Percentiles rank a stretch among this genome's conserved stretches.
These are phyloP conservation scores for Aurelia sp. DNA, from an alignment of 30 jellyfish, hydroid and myxozoan genomes.

Conservation along the genomic window DNA sequence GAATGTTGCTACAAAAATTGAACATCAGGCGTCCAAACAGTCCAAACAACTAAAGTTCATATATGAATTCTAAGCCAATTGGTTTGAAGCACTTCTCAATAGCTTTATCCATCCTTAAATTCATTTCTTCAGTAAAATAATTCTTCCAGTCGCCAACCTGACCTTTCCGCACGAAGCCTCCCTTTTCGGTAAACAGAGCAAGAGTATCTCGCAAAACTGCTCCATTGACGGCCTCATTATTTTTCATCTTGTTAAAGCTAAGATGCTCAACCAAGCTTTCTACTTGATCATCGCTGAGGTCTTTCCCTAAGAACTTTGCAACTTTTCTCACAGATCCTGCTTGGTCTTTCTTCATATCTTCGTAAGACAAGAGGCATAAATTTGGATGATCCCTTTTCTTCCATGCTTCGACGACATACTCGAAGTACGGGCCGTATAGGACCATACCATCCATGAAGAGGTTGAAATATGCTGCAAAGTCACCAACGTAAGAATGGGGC, in stretches of 20 bases:
- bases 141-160: conserved; percentile 50
- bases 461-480: conserved; percentile 24
- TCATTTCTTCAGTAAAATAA: conserved; percentile 38
- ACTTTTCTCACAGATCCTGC: neutral
- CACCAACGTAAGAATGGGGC: conserved; percentile 1
- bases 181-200: neutral
- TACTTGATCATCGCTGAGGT: conserved; percentile 8
- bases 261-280: conserved; percentile 29
- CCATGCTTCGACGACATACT: conserved; percentile 51
- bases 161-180: conserved; percentile 30
- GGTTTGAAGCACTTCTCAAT: conserved; percentile 8
- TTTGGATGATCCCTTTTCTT: conserved; percentile 43
- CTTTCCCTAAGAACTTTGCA: no score
- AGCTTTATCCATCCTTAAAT: conserved; percentile 24
- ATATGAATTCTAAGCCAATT: conserved; percentile 22
- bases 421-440: conserved; percentile 32
- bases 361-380: conserved; percentile 27
- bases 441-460: conserved; percentile 47
- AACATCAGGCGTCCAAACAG: no score
- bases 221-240: neutral
- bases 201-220: neutral
- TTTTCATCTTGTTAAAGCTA: conserved; percentile 29
- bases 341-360: conserved; percentile 44
- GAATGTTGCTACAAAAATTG: no score
- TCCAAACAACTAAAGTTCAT: conserved; percentile 2